Evolutionary conservation across 1,140 invertebrate genomes (phyloP).

Genomic region (Copidosoma floridanum): DNA sequence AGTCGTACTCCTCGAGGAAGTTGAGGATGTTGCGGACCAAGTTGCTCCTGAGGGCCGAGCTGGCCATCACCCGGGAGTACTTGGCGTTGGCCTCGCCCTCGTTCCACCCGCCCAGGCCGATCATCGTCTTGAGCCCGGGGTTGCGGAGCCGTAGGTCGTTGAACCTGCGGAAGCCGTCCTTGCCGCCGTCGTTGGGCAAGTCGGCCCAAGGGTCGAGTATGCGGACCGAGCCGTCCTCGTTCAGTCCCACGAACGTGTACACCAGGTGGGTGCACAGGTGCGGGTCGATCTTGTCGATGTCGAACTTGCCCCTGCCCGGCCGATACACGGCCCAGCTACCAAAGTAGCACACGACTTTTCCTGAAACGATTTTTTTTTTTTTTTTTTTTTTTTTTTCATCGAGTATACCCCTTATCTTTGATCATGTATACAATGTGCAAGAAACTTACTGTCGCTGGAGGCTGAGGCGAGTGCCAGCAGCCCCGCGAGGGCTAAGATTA

Average conservation of each 20-base stretch:
- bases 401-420: background rate
- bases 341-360: conserved; percentile 64
- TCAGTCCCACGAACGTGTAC: conserved; percentile 69
- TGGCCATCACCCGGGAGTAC: conserved; percentile 56
- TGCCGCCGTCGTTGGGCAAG: conserved; percentile 41
- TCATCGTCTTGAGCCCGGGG: conserved; percentile 65
- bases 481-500: background rate
- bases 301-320: conserved; percentile 63
- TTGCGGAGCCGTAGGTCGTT: conserved; percentile 64
- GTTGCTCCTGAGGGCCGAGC: conserved; percentile 27
- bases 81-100: conserved; percentile 70
- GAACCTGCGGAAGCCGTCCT: conserved; percentile 46
- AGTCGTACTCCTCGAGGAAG: conserved; percentile 25
- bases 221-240: conserved; percentile 51
- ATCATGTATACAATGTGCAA: background rate
- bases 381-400: background rate
- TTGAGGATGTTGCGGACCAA: conserved; percentile 40
- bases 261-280: conserved; percentile 72
- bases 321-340: conserved; percentile 74
- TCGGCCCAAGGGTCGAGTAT: conserved; percentile 14
- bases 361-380: background rate
- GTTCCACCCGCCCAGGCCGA: conserved; percentile 78
- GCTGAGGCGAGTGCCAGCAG: background rate
- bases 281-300: conserved; percentile 62
- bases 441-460: background rate